phyloP scores from a whole-genome alignment of 2,113 vertebrate species.

The Proteles cristata region DNA sequence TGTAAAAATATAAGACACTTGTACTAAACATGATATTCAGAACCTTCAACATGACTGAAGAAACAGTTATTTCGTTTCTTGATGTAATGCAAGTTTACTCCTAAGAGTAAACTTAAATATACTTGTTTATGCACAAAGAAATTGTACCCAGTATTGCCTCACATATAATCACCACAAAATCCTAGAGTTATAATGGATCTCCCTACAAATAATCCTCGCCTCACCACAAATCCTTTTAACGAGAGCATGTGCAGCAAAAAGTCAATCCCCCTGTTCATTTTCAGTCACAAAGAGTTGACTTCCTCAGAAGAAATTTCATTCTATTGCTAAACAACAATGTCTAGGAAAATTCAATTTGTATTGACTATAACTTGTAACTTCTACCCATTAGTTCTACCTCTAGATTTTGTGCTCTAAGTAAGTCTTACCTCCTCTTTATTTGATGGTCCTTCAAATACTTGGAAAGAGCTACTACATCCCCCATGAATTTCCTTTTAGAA shows the following conservation, averaged over 20 bases:
- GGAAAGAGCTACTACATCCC: background rate
- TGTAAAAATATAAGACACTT: background rate
- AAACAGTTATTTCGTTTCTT: background rate
- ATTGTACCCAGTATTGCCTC: background rate
- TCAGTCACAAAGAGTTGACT: background rate
- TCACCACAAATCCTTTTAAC: background rate
- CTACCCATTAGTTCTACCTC: background rate
- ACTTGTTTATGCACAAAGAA: background rate
- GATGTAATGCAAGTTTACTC: background rate
- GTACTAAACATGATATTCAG: background rate
- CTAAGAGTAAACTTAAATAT: background rate
- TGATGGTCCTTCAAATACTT: background rate
- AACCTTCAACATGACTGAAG: background rate
- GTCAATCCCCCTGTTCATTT: background rate
- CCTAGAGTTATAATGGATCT: background rate
- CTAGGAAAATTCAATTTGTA: background rate
- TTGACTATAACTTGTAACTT: background rate
- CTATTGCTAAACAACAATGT: background rate
- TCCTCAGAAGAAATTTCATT: background rate
- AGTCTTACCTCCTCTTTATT: background rate
- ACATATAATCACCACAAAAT: background rate
- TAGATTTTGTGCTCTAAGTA: background rate
- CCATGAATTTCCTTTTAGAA: background rate
- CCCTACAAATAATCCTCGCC: background rate
- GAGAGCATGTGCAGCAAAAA: background rate